A percentile compares a stretch with the other conserved stretches of the same genome.
Evolutionary conservation across 1,140 invertebrate genomes (phyloP).

Genomic region (Zeugodacus cucurbitae): DNA sequence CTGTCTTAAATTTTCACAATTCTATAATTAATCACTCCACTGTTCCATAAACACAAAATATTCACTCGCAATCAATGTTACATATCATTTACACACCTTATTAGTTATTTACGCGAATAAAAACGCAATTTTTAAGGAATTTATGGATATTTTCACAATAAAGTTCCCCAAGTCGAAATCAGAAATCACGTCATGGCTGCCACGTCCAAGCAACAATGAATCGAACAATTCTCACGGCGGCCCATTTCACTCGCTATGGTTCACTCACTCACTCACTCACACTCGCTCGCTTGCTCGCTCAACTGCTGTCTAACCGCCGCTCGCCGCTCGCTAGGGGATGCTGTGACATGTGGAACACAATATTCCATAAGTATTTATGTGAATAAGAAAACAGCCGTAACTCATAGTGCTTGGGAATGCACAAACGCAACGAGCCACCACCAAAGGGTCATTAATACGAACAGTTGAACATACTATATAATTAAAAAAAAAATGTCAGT

Average conservation of each 20-base stretch:
- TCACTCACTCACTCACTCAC: neutral
- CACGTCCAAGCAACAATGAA: conserved; percentile 67
- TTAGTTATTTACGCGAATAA: conserved; percentile 15
- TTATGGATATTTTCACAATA: conserved; percentile 17
- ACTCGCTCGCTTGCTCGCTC: too few relatives aligned
- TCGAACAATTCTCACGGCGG: conserved; percentile 51
- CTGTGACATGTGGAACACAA: neutral
- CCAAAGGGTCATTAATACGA: neutral
- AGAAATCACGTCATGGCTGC: conserved; percentile 66
- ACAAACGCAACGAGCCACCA: neutral
- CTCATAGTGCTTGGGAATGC: neutral
- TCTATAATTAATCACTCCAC: neutral
- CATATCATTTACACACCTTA: conserved; percentile 3
- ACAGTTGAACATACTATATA: neutral
- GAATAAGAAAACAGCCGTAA: neutral
- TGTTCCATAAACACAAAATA: neutral
- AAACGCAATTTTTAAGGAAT: conserved; percentile 14
- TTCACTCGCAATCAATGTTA: neutral
- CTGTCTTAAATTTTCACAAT: neutral
- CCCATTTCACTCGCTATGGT: conserved; percentile 37
- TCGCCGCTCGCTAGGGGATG: neutral
- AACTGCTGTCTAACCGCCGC: neutral
- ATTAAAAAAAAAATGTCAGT: neutral
- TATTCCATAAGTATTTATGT: neutral
- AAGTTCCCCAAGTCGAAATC: conserved; percentile 49